These are phyloP conservation scores for Psettodes erumei DNA, from an alignment of 2,113 vertebrate species.

Conservation along the genomic window DNA sequence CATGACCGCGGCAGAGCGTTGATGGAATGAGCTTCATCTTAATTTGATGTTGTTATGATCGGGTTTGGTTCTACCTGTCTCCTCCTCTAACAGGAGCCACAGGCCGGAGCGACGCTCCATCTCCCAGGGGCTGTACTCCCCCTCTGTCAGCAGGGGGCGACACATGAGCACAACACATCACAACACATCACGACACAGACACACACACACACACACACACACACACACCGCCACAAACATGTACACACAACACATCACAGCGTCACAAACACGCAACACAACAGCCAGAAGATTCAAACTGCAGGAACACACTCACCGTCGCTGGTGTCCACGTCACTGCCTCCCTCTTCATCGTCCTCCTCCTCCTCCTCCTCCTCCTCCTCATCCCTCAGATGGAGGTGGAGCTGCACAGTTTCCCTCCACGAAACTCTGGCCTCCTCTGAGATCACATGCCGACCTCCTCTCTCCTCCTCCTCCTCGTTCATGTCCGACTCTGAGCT, in stretches of 20 bases:
- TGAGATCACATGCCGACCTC: slow-evolving; percentile 68
- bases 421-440: slow-evolving; percentile 84
- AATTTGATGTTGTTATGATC: background rate
- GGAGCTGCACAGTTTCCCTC: slow-evolving; percentile 85
- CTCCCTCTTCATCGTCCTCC: slow-evolving; percentile 48
- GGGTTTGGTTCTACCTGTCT: slow-evolving; percentile 83
- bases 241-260: background rate
- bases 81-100: slow-evolving; percentile 87
- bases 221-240: background rate
- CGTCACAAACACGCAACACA: background rate
- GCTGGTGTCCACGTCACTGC: slow-evolving; percentile 83
- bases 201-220: background rate
- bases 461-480: slow-evolving; percentile 71
- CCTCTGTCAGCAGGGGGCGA: slow-evolving; percentile 85
- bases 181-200: background rate
- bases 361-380: slow-evolving; percentile 71
- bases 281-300: background rate
- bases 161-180: slow-evolving; percentile 67
- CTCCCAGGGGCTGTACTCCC: slow-evolving; percentile 90
- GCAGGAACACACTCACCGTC: slow-evolving; percentile 83
- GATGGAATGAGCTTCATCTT: background rate
- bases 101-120: slow-evolving; percentile 87
- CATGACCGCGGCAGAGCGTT: background rate
- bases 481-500: slow-evolving; percentile 93
- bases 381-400: slow-evolving; percentile 80